Evolutionary conservation across 2,113 vertebrate genomes (phyloP).

Genomic region (Solea solea): DNA sequence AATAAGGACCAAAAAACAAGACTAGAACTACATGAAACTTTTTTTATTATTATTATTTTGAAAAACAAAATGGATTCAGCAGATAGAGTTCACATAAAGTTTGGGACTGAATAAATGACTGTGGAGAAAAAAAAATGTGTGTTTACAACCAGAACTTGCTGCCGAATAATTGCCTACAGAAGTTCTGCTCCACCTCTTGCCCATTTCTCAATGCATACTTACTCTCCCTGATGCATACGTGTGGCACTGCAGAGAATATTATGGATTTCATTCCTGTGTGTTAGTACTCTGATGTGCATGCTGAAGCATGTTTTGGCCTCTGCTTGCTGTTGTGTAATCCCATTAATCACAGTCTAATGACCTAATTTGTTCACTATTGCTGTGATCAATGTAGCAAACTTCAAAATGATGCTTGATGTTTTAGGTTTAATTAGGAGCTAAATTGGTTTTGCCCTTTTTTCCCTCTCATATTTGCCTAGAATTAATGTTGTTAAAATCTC

Average conservation of each 20-base stretch:
- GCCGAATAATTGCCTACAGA: slow-evolving; percentile 26
- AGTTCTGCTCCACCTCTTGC: not conserved
- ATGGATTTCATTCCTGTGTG: slow-evolving; percentile 20
- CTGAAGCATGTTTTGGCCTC: slow-evolving; percentile 37
- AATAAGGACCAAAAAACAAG: not conserved
- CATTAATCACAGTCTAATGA: slow-evolving; percentile 33
- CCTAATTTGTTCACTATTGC: slow-evolving; percentile 43
- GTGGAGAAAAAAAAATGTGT: slow-evolving; percentile 23
- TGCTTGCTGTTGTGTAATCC: slow-evolving; percentile 33
- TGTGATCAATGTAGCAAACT: slow-evolving; percentile 20
- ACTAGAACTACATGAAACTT: too few species aligned
- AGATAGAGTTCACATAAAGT: slow-evolving; percentile 4
- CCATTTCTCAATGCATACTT: slow-evolving; percentile 33
- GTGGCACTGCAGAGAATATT: slow-evolving; percentile 19
- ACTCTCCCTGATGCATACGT: slow-evolving; percentile 41
- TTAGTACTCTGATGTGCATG: slow-evolving; percentile 34
- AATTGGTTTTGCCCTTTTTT: not conserved
- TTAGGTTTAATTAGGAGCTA: not conserved
- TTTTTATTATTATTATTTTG: not conserved
- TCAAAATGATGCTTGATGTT: slow-evolving; percentile 7
- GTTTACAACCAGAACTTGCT: slow-evolving; percentile 9
- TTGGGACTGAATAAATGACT: slow-evolving; percentile 17
- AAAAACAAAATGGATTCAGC: not conserved
- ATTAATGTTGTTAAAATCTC: slow-evolving; percentile 1
- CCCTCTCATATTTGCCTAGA: not conserved